Evolutionary conservation across 1,140 invertebrate genomes (phyloP).

Genomic region (Theocolax elegans): DNA sequence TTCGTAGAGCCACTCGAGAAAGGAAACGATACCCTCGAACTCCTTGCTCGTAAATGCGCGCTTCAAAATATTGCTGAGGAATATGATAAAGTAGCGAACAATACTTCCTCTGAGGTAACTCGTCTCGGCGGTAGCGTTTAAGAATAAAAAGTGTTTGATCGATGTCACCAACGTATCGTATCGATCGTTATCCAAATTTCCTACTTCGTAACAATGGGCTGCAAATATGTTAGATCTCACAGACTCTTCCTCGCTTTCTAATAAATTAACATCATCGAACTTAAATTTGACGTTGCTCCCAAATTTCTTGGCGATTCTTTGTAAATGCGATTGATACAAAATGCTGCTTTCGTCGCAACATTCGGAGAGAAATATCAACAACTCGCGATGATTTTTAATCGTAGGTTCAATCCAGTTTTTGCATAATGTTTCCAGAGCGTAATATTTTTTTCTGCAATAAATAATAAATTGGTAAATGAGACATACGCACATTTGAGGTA

Average conservation of each 20-base stretch:
- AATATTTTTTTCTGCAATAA: constrained; percentile 51
- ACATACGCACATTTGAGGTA: too few species aligned
- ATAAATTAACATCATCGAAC: neutral
- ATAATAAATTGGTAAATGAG: too few species aligned
- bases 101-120: constrained; percentile 51
- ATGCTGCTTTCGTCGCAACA: constrained; percentile 35
- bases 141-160: constrained; percentile 50
- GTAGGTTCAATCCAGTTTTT: constrained; percentile 55
- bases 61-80: constrained; percentile 50
- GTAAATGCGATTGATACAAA: constrained; percentile 47
- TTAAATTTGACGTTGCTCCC: neutral
- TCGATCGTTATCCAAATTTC: constrained; percentile 12
- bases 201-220: constrained; percentile 45
- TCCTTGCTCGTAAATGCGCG: constrained; percentile 6
- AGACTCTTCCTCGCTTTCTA: constrained; percentile 46
- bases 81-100: constrained; percentile 51
- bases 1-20: constrained; percentile 66
- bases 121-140: constrained; percentile 51
- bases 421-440: constrained; percentile 49
- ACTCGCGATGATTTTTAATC: constrained; percentile 42
- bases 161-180: constrained; percentile 33
- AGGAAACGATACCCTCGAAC: constrained; percentile 40
- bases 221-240: constrained; percentile 54
- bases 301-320: constrained; percentile 43
- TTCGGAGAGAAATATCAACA: constrained; percentile 48